Conservation (phyloP, 2,888 invertebrate genomes). For the Tinea pellionella region DNA sequence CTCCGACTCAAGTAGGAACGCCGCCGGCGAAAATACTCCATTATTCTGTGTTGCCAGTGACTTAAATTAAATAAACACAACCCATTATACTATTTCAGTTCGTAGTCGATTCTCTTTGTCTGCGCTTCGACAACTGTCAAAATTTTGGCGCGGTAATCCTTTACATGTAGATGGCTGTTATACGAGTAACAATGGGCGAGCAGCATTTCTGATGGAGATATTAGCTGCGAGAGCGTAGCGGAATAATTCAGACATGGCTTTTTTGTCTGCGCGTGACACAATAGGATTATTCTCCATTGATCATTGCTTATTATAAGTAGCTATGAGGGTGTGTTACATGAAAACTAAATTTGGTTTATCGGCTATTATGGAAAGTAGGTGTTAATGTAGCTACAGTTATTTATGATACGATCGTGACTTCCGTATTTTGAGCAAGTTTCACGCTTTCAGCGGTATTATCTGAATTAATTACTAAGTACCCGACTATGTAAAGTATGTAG, state of each 20-base stretch:
- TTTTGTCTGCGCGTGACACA: conserved; percentile 60
- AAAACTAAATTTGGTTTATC: conserved; percentile 71
- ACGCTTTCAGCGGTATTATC: conserved; percentile 23
- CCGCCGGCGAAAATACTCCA: conserved; percentile 60
- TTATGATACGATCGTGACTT: conserved; percentile 62
- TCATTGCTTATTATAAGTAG: conserved; percentile 68
- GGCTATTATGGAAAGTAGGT: conserved; percentile 69
- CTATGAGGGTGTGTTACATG: conserved; percentile 62
- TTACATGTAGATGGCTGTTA: conserved; percentile 33
- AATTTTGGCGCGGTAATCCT: conserved; percentile 54
- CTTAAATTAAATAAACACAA: conserved; percentile 67
- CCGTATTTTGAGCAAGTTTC: conserved; percentile 39
- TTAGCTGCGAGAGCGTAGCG: conserved; percentile 60
- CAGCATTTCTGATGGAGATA: conserved; percentile 58
- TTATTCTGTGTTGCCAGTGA: conserved; percentile 60
- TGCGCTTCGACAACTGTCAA: conserved; percentile 55
- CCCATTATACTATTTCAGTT: conserved; percentile 53
- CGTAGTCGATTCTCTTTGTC: conserved; percentile 51
- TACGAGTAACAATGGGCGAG: conserved; percentile 45
- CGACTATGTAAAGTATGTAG: background rate
- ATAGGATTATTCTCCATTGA: conserved; percentile 69
- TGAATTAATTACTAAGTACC: background rate
- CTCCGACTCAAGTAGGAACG: conserved; percentile 51
- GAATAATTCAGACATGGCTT: conserved; percentile 65
- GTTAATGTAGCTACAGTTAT: conserved; percentile 62